Base-by-base conservation (phyloP, 2,113 vertebrate species). In the Muntiacus reevesi region DNA sequence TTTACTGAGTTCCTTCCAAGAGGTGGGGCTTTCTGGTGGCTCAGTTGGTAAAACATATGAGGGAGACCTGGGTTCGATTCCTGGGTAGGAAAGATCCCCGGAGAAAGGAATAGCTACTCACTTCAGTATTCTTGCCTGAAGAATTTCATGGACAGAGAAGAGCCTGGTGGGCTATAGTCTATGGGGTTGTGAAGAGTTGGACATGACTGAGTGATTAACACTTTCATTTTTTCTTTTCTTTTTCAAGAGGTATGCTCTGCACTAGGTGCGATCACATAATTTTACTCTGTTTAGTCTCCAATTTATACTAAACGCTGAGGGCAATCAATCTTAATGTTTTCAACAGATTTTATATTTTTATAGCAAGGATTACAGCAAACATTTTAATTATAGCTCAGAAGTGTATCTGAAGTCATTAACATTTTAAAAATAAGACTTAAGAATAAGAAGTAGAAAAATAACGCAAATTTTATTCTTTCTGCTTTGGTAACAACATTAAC, bases 1-100 rank as follows among this genome's bases (percentile, higher is more conserved):
- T 91, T 85, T 85, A 81, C 40, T 59, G 47, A 88, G 82, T n/a
- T 54, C 59, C 76, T 82, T 94, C n/a, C 92, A 97, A 98, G 91
- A 92, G 96, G 97, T 83, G 97, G 94, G 92, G 40, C 71, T 43
- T 76, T 27, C 40, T 25, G 71, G 71, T 43, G 71, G 71, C 71
- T 43, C 71, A 76, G 11, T 21, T 43, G 12, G 6, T 43, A 27
- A 74, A 43, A 40, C 71, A 43, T 76, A 43, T 43, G 23, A 0
- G 0, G 23, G 71, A 76, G 71, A 76, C 40, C 71, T 76, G 71
- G 21, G 12, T 27, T 76, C 6, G 2, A 76, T 76, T 40, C 23
- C 23, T 43, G 23, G 12, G 40, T 43, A 14, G 40, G 40, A 43
- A 43, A 43, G 71, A 76, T 76, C 12, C 40, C 71, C 6, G 4